A percentile compares a stretch with the other conserved stretches of the same genome.
phyloP scores from a whole-genome alignment of 92 coral and sea anemone genomes.

The Zoanthus gigantus region DNA sequence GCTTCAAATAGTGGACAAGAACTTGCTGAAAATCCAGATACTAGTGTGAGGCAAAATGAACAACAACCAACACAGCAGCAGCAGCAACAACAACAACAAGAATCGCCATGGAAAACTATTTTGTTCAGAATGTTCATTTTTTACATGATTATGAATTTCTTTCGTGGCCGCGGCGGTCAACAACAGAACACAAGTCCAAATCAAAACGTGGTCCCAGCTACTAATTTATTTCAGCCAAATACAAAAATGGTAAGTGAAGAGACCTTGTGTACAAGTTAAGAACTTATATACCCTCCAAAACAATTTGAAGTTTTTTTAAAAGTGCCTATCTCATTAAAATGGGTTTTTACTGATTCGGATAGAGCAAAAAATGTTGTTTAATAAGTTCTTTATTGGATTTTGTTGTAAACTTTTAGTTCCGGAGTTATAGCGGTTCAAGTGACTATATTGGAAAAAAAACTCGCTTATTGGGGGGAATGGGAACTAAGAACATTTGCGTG shows the following conservation, averaged over 20 bases:
- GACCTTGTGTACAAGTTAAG: background rate
- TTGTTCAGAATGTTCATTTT: constrained; percentile 88
- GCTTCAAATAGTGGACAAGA: constrained; percentile 15
- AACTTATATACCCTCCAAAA: too few species aligned
- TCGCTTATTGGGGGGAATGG: too few species aligned
- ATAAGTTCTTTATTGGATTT: too few species aligned
- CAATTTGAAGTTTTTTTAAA: too few species aligned
- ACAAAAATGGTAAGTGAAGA: constrained; percentile 77
- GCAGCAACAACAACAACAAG: constrained; percentile 87
- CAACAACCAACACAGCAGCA: constrained; percentile 38
- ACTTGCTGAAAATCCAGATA: constrained; percentile 54
- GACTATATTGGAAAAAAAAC: too few species aligned
- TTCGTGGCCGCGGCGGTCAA: constrained; percentile 73
- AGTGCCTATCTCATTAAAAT: too few species aligned
- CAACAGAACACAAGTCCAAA: constrained; percentile 58
- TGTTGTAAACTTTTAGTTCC: too few species aligned
- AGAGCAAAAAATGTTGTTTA: too few species aligned
- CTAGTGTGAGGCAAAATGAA: constrained; percentile 61
- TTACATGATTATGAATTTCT: constrained; percentile 90
- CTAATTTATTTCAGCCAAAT: constrained; percentile 80
- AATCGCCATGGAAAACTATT: constrained; percentile 94
- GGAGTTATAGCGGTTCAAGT: too few species aligned
- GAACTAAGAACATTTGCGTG: too few species aligned
- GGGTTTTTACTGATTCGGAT: too few species aligned
- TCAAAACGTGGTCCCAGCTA: constrained; percentile 60